These are phyloP conservation scores for Agriopis marginaria DNA, from an alignment of 2,888 invertebrate genomes.

Conservation along the genomic window DNA sequence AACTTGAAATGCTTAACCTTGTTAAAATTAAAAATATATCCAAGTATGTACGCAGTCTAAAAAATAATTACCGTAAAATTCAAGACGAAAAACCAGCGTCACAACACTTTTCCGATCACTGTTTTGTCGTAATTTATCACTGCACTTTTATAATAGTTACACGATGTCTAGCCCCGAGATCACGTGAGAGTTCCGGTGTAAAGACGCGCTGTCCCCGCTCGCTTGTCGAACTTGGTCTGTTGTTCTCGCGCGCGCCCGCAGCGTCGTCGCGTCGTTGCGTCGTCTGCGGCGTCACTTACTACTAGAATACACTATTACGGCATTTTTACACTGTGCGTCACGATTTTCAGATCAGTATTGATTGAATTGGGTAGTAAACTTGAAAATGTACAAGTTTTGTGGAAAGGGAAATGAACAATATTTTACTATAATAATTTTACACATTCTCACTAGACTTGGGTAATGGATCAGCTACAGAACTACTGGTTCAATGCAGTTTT, in stretches of 20 bases:
- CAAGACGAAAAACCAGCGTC: slow-evolving; percentile 18
- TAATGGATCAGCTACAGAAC: too few relatives aligned
- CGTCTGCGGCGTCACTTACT: slow-evolving; percentile 18
- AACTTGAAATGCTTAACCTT: neutral
- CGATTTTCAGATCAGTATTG: slow-evolving; percentile 3
- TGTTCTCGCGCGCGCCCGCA: slow-evolving; percentile 38
- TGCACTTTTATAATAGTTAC: slow-evolving; percentile 39
- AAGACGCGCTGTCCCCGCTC: slow-evolving; percentile 51
- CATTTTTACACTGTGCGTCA: slow-evolving; percentile 17
- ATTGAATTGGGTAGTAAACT: neutral
- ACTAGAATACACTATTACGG: neutral
- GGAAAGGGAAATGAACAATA: too few relatives aligned
- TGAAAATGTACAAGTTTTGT: neutral
- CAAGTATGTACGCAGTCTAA: neutral
- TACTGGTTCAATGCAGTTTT: too few relatives aligned
- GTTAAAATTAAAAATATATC: neutral
- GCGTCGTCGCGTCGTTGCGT: neutral
- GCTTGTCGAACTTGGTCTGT: slow-evolving; percentile 51
- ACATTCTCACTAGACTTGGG: too few relatives aligned
- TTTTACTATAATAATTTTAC: too few relatives aligned
- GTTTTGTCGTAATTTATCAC: slow-evolving; percentile 27
- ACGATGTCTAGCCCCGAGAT: slow-evolving; percentile 26
- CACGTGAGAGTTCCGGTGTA: slow-evolving; percentile 32
- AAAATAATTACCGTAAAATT: slow-evolving; percentile 23
- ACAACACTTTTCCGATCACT: slow-evolving; percentile 35